phyloP scores from a whole-genome alignment of 2,888 invertebrate species.

The Altica lythri region DNA sequence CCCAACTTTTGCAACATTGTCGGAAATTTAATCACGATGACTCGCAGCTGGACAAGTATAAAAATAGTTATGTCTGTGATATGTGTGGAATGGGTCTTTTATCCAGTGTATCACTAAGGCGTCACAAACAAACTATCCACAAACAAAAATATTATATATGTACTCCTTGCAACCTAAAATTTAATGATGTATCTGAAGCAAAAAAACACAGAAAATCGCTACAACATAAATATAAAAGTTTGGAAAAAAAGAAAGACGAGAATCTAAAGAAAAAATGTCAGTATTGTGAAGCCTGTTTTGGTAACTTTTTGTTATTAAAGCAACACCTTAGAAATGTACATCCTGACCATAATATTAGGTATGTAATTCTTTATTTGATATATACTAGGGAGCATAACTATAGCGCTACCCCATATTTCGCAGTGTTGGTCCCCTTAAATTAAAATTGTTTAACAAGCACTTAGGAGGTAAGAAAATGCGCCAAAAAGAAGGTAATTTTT shows the following conservation, averaged over 20 bases:
- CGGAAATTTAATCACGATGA: slow-evolving; percentile 55
- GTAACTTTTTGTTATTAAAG: slow-evolving; percentile 64
- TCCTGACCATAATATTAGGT: slow-evolving; percentile 68
- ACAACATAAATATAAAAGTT: slow-evolving; percentile 67
- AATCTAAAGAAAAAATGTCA: slow-evolving; percentile 61
- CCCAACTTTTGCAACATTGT: slow-evolving; percentile 71
- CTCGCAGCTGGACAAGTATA: slow-evolving; percentile 46
- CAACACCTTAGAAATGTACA: slow-evolving; percentile 66
- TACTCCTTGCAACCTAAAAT: slow-evolving; percentile 68
- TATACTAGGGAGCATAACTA: too few species aligned
- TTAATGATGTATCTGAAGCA: slow-evolving; percentile 65
- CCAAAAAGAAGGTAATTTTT: too few species aligned
- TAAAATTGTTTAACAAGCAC: too few species aligned
- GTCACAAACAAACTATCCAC: slow-evolving; percentile 68
- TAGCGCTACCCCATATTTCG: too few species aligned
- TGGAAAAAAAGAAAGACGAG: slow-evolving; percentile 53
- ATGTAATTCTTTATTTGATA: too few species aligned
- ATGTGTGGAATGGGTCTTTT: slow-evolving; percentile 59
- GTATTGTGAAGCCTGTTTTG: slow-evolving; percentile 63
- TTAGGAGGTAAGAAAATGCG: too few species aligned
- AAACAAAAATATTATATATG: slow-evolving; percentile 68
- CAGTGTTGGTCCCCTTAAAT: too few species aligned
- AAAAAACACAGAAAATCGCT: slow-evolving; percentile 68
- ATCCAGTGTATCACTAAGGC: slow-evolving; percentile 67
- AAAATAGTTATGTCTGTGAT: slow-evolving; percentile 66